A percentile compares a stretch with the other conserved stretches of the same genome.
These are phyloP conservation scores for Apostichopus leukothele DNA, from an alignment of 53 echinoderm and acorn worm genomes.

Conservation along the genomic window DNA sequence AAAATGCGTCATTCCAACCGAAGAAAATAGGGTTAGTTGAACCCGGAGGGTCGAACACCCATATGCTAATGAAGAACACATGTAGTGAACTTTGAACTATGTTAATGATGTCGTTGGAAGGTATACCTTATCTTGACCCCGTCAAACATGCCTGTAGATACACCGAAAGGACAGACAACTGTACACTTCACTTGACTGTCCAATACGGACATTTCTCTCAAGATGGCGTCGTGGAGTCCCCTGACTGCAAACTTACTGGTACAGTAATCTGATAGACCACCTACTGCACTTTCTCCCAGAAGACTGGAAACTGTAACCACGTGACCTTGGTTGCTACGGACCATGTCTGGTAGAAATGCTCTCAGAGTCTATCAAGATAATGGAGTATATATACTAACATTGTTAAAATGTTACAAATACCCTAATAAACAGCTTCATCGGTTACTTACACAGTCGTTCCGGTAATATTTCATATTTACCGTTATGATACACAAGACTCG, in stretches of 20 bases:
- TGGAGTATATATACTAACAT: no score
- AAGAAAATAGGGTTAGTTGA: no score
- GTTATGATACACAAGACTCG: no score
- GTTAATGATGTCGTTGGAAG: no score
- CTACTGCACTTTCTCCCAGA: slow-evolving; percentile 73
- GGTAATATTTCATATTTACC: no score
- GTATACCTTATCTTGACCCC: slow-evolving; percentile 70
- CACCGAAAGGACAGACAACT: slow-evolving; percentile 82
- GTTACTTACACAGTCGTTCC: no score
- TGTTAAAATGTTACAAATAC: no score
- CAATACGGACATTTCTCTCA: slow-evolving; percentile 62
- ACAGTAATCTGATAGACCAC: slow-evolving; percentile 81
- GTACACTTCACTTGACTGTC: slow-evolving; percentile 85
- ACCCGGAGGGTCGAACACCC: no score
- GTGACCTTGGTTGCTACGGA: slow-evolving; percentile 84
- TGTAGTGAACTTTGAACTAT: no score
- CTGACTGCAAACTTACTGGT: slow-evolving; percentile 95
- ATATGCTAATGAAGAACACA: no score
- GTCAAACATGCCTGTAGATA: slow-evolving; percentile 90
- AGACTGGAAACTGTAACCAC: slow-evolving; percentile 87
- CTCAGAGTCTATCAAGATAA: slow-evolving; percentile 71
- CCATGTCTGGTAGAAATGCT: slow-evolving; percentile 90
- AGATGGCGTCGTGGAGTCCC: slow-evolving; percentile 82
- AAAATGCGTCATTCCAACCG: no score
- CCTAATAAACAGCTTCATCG: no score